phyloP scores from a whole-genome alignment of 2,113 vertebrate species.

The zebrafish (Danio rerio) region DNA sequence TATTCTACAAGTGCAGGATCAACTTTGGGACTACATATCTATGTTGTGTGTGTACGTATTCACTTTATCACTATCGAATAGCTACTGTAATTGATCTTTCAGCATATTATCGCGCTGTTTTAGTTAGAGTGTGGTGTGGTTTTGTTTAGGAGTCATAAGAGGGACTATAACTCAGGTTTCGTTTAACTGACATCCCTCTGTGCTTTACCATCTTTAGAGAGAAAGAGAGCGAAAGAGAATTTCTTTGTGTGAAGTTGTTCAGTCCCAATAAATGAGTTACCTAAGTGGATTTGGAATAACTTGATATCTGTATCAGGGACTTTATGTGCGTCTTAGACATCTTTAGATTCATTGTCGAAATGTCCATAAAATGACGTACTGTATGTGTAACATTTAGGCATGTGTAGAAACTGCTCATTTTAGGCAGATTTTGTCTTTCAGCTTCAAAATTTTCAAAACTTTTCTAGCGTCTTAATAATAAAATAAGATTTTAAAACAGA shows the following conservation, averaged over 20 bases:
- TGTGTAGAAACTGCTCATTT: constrained; percentile 9
- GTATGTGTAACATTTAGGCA: constrained; percentile 21
- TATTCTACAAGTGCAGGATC: constrained; percentile 40
- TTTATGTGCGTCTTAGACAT: constrained; percentile 34
- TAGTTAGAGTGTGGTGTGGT: constrained; percentile 29
- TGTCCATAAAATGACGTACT: neutral
- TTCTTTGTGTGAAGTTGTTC: neutral
- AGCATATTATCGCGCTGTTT: constrained; percentile 42
- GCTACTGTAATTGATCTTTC: constrained; percentile 41
- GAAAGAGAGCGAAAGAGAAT: neutral
- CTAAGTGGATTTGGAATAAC: constrained; percentile 23
- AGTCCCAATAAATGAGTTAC: constrained; percentile 6
- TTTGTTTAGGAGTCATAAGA: constrained; percentile 37
- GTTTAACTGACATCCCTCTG: constrained; percentile 46
- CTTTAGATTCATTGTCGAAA: constrained; percentile 2
- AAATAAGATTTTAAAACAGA: constrained; percentile 14
- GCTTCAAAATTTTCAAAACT: neutral
- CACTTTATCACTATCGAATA: constrained; percentile 34
- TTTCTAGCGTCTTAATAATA: constrained; percentile 11
- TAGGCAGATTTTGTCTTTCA: constrained; percentile 22
- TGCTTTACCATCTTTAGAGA: neutral
- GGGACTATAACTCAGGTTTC: constrained; percentile 57
- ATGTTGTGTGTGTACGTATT: constrained; percentile 38
- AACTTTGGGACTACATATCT: constrained; percentile 23
- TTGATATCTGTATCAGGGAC: constrained; percentile 28